phyloP scores from a whole-genome alignment of 2,797 vertebrate species.

The Ibycter americanus region DNA sequence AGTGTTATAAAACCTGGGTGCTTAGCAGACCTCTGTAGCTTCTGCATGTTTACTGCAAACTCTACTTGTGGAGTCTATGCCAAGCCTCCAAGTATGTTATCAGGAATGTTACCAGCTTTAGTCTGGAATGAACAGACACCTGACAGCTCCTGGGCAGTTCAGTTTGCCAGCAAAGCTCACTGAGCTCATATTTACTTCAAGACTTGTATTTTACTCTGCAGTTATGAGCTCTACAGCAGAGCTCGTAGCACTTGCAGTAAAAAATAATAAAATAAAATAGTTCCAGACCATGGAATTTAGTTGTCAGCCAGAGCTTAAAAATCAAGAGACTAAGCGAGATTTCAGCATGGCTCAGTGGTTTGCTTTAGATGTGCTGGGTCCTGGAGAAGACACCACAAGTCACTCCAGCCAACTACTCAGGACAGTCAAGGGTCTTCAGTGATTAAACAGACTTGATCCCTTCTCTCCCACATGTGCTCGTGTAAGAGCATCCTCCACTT shows the following conservation, averaged over 20 bases:
- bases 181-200: background rate
- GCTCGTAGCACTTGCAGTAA: background rate
- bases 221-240: background rate
- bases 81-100: constrained; percentile 2
- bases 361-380: background rate
- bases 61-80: background rate
- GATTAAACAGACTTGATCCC: background rate
- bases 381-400: background rate
- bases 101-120: constrained; percentile 24
- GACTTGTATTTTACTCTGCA: background rate
- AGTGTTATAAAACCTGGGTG: background rate
- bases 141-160: background rate
- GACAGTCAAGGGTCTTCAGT: background rate
- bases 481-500: background rate
- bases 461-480: background rate
- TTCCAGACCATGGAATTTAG: background rate
- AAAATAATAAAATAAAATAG: background rate
- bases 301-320: background rate
- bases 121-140: background rate
- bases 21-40: constrained; percentile 14
- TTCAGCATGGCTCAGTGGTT: background rate
- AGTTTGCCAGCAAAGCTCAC: constrained; percentile 2
- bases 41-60: background rate
- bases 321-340: background rate
- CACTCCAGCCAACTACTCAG: background rate